These are phyloP conservation scores for Cygnus olor DNA, from an alignment of 2,797 vertebrate genomes.

Conservation along the genomic window DNA sequence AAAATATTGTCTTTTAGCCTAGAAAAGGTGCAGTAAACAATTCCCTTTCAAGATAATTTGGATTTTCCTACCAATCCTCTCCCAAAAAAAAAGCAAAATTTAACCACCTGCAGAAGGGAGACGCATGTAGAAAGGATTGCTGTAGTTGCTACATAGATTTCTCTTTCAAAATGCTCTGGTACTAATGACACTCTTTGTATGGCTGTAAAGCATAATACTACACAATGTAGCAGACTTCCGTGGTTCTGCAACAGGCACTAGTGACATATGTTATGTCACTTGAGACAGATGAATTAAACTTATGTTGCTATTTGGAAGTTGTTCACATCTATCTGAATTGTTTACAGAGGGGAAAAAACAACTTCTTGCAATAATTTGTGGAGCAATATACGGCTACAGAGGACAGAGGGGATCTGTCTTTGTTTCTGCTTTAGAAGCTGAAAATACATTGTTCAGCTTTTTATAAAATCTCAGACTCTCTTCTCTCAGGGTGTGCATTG, in stretches of 20 bases:
- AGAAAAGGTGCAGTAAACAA: background rate
- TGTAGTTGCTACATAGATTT: background rate
- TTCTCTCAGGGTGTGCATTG: background rate
- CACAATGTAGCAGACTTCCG: background rate
- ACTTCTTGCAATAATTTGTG: constrained; percentile 50
- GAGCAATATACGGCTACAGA: constrained; percentile 17
- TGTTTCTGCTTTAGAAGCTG: background rate
- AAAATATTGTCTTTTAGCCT: background rate
- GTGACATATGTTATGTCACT: constrained; percentile 63
- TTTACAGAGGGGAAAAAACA: constrained; percentile 28
- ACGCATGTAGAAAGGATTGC: background rate
- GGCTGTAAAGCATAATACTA: background rate
- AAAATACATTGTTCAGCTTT: constrained; percentile 3
- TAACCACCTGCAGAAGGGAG: background rate
- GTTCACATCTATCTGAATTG: constrained; percentile 64
- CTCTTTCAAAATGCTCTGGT: background rate
- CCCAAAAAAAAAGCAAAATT: background rate
- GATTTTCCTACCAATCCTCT: background rate
- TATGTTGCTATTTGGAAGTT: constrained; percentile 57
- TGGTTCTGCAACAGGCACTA: constrained; percentile 18
- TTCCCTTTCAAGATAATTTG: background rate
- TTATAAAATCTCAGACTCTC: background rate
- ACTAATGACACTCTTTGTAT: background rate
- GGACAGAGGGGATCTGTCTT: background rate
- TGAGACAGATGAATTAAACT: constrained; percentile 68